Percentiles rank a stretch among this genome's conserved stretches.
These are phyloP conservation scores for Pangasianodon hypophthalmus DNA, from an alignment of 2,113 vertebrate species.

Conservation along the genomic window DNA sequence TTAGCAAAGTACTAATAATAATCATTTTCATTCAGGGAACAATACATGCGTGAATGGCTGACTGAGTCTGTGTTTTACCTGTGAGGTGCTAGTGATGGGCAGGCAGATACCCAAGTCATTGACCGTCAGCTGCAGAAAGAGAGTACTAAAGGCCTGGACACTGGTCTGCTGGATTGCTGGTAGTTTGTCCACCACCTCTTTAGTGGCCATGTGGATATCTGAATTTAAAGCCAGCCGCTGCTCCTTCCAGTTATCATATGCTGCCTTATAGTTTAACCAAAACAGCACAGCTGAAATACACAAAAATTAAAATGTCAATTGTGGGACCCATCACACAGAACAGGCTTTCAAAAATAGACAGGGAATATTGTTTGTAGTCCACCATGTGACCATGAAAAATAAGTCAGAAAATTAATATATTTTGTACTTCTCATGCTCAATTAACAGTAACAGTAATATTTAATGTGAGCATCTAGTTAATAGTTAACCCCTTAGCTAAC, in stretches of 20 bases:
- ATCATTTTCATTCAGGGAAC: neutral
- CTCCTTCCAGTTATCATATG: constrained; percentile 98
- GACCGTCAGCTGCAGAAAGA: constrained; percentile 96
- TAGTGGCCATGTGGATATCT: constrained; percentile 97
- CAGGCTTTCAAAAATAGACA: neutral
- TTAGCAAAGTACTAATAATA: neutral
- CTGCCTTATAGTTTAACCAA: constrained; percentile 99
- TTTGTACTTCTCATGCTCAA: neutral
- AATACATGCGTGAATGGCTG: neutral
- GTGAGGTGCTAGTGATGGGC: constrained; percentile 88
- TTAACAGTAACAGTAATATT: neutral
- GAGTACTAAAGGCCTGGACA: constrained; percentile 94
- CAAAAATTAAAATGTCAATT: neutral
- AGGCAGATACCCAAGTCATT: constrained; percentile 96
- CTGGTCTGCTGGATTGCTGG: constrained; percentile 97
- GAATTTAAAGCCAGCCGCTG: constrained; percentile 95
- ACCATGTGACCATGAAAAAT: neutral
- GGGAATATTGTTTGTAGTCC: neutral
- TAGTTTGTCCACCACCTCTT: constrained; percentile 96
- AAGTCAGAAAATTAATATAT: neutral
- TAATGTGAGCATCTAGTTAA: neutral
- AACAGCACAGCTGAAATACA: constrained; percentile 90
- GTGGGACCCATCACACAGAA: neutral
- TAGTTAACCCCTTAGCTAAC: neutral
- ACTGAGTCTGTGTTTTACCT: constrained; percentile 72